phyloP scores from a whole-genome alignment of 2,797 vertebrate species.

The Eospalax fontanierii region DNA sequence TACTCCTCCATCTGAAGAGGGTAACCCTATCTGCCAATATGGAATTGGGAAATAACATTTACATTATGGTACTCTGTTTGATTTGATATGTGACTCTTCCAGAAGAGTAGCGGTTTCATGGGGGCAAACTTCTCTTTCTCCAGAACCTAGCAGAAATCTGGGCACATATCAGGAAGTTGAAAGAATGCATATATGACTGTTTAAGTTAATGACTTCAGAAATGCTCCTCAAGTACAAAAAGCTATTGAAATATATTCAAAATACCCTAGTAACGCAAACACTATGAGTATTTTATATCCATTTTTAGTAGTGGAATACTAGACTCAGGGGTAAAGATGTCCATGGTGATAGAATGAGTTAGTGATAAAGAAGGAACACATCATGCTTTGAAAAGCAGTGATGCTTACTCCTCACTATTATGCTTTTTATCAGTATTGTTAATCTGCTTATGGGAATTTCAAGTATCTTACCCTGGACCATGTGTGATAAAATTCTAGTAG shows the following conservation, averaged over 20 bases:
- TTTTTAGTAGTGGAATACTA: constrained; percentile 35
- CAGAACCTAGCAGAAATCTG: constrained; percentile 32
- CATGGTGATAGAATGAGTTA: neutral
- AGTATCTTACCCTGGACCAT: neutral
- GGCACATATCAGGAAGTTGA: neutral
- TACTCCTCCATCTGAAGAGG: too few species aligned
- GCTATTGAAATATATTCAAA: neutral
- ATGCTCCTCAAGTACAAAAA: constrained; percentile 37
- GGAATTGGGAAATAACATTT: too few species aligned
- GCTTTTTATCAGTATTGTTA: neutral
- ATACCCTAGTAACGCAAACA: neutral
- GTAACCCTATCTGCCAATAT: too few species aligned
- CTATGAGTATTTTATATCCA: neutral
- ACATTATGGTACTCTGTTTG: neutral
- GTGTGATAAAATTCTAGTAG: neutral
- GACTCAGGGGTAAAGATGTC: neutral
- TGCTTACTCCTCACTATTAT: neutral
- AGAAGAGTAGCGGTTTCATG: constrained; percentile 13
- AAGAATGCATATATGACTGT: constrained; percentile 34
- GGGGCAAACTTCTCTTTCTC: neutral
- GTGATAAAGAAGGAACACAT: neutral
- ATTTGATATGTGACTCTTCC: neutral
- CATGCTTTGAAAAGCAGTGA: neutral
- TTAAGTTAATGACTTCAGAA: constrained; percentile 32
- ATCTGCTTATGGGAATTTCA: neutral